Evolutionary conservation across 1,140 invertebrate species (phyloP), one percentile per base, ranked within the genome.

Genomic region (Halesus radiatus): DNA sequence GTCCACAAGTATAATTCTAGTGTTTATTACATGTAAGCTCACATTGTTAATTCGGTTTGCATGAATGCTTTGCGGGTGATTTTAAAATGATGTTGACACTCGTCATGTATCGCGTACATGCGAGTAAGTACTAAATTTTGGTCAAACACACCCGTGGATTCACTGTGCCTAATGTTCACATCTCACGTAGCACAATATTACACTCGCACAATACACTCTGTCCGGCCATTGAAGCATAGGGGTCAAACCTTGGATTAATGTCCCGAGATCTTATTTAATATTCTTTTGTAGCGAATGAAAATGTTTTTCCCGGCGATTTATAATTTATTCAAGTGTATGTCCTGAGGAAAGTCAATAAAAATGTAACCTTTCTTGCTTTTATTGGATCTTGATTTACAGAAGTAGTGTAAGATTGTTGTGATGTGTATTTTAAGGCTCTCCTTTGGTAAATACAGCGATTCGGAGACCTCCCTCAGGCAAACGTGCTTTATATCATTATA

Each of bases 261-360:
- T 62, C 22, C 22, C 3, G 22, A 62, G 58, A 62, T 64, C 60
- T 23, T 29, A 23, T 64, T 64, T 22, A 64, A 64, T 29, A 64
- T 64, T 64, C 60, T 29, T 64, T 64, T 64, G 60, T 64, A 23
- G 23, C 7, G 23, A 18, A 56, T 56, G 6, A 8, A 56, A 64
- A 64, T 22, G 20, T 64, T 64, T 64, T 62, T 23, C 23, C 23
- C 15, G 23, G 23, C 23, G 60, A 7, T 64, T 22, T 22, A 64
- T 64, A 64, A 64, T 64, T 64, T 64, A 64, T 64, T 64, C 60
- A 64, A 64, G 60, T 64, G 23, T 3, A 64, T 64, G 60, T 64
- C 60, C 3, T 16, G 23, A 29, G 13, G 60, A 64, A 64, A 29
- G 60, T 64, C 60, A 29, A 29, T 64, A 64, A 64, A 64, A 7